A percentile compares a stretch with the other conserved stretches of the same genome.
These are phyloP conservation scores for Pentalonia nigronervosa DNA, from an alignment of 1,140 invertebrate species.

Conservation along the genomic window DNA sequence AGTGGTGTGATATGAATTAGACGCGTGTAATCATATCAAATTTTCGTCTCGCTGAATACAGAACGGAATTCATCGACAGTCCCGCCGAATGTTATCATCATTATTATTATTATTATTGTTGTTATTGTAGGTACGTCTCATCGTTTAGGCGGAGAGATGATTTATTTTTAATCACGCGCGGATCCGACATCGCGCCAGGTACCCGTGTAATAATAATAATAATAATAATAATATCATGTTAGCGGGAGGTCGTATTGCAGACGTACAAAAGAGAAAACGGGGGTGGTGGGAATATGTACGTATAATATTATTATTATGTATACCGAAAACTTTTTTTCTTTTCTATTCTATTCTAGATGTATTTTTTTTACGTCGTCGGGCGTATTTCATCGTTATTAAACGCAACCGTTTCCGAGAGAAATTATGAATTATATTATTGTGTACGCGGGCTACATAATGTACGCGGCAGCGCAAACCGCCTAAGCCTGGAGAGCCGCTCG, in stretches of 20 bases:
- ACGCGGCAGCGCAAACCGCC: background rate
- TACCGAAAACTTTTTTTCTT: background rate
- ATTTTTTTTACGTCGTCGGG: background rate
- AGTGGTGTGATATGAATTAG: too few species aligned
- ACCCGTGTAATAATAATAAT: background rate
- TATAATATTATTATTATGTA: background rate
- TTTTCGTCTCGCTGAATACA: background rate
- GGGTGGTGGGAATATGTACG: background rate
- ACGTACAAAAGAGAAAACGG: background rate
- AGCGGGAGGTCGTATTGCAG: background rate
- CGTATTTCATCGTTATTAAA: constrained; percentile 44
- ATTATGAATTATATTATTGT: constrained; percentile 25
- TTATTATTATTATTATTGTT: background rate
- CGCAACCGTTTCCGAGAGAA: constrained; percentile 1
- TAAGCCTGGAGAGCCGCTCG: background rate
- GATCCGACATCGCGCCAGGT: background rate
- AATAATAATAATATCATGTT: background rate
- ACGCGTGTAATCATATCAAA: background rate
- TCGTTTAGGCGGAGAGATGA: too few species aligned
- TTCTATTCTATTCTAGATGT: background rate
- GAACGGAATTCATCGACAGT: background rate
- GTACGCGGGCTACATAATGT: background rate
- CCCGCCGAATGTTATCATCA: too few species aligned
- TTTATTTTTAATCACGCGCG: constrained; percentile 7
- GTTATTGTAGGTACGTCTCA: too few species aligned